A percentile compares a stretch with the other conserved stretches of the same genome.
Evolutionary conservation across 2,113 vertebrate genomes (phyloP).

Genomic region (Lophochroa leadbeateri): DNA sequence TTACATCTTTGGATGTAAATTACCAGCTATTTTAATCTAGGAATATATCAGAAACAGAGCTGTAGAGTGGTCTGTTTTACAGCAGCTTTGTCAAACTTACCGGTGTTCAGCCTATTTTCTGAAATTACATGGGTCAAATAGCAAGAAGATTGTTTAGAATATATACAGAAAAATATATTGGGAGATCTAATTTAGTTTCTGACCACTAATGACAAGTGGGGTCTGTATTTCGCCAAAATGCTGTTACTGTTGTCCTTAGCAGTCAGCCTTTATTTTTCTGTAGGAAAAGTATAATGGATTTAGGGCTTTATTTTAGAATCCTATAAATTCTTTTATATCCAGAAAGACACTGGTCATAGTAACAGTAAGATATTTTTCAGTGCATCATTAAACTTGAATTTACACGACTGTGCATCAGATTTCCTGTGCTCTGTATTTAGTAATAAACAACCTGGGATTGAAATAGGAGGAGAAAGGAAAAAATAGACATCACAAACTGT

Average conservation of each 20-base stretch:
- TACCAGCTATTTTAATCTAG: conserved; percentile 60
- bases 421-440: conserved; percentile 55
- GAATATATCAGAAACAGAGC: conserved; percentile 50
- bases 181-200: conserved; percentile 62
- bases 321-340: conserved; percentile 40
- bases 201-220: conserved; percentile 59
- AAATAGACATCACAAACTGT: not conserved
- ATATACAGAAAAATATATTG: conserved; percentile 25
- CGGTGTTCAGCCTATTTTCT: conserved; percentile 44
- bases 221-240: conserved; percentile 41
- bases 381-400: conserved; percentile 48
- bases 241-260: conserved; percentile 39
- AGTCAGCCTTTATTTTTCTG: conserved; percentile 55
- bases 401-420: conserved; percentile 40
- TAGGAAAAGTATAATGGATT: conserved; percentile 14
- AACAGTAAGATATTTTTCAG: conserved; percentile 33
- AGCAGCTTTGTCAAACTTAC: conserved; percentile 39
- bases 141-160: conserved; percentile 70
- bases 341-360: conserved; percentile 18
- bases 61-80: conserved; percentile 19
- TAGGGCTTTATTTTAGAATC: conserved; percentile 54
- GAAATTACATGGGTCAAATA: conserved; percentile 70
- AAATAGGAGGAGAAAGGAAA: not conserved
- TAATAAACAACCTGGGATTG: conserved; percentile 35
- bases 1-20: conserved; percentile 68